A percentile compares a stretch with the other conserved stretches of the same genome.
Evolutionary conservation across 64 coral and sea anemone genomes (phyloP).

Genomic region (Exaiptasia diaphana): DNA sequence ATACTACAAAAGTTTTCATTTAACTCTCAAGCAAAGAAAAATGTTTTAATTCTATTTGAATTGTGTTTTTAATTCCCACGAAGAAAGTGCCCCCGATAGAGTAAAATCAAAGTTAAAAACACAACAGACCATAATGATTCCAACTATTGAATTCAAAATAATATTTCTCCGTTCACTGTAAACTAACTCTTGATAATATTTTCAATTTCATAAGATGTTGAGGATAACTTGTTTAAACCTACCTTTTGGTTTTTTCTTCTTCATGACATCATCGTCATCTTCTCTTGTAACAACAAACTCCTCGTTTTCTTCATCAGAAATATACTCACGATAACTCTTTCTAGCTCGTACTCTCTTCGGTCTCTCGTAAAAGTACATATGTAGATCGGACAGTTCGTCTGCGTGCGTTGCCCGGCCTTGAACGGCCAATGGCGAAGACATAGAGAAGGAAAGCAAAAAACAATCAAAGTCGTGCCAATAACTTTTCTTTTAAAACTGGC

Average conservation of each 20-base stretch:
- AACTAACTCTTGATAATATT: not conserved
- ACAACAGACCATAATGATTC: not conserved
- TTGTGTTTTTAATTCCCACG: not conserved
- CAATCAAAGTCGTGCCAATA: not conserved
- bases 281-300: not conserved
- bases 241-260: not conserved
- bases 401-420: not conserved
- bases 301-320: slow-evolving; percentile 7
- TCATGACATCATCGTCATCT: not conserved
- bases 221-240: not conserved
- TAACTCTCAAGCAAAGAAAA: too few relatives aligned
- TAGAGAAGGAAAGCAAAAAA: not conserved
- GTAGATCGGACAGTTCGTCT: not conserved
- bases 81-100: not conserved
- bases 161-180: not conserved
- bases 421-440: not conserved
- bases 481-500: not conserved
- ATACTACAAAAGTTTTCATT: too few relatives aligned
- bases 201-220: not conserved
- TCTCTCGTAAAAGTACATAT: slow-evolving; percentile 6
- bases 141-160: too few relatives aligned
- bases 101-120: not conserved
- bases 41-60: too few relatives aligned
- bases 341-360: not conserved
- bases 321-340: slow-evolving; percentile 1